Evolutionary conservation across 2,888 invertebrate species (phyloP).

Genomic region (Hermodice carunculata): DNA sequence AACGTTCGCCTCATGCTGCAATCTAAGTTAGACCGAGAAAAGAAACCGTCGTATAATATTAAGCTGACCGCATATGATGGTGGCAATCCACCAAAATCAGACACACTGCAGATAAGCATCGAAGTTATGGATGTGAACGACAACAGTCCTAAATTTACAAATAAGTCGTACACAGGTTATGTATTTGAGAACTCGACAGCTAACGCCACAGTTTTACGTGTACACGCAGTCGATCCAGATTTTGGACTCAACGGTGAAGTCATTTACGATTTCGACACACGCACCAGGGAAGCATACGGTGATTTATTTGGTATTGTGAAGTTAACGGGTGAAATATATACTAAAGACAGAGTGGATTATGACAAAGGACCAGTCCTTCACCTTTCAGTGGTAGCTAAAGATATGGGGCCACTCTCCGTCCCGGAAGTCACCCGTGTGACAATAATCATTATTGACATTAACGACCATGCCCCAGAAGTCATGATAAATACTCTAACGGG

Average conservation of each 20-base stretch:
- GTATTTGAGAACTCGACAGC: constrained; percentile 33
- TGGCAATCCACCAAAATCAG: constrained; percentile 69
- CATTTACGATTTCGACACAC: constrained; percentile 35
- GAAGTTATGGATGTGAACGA: constrained; percentile 38
- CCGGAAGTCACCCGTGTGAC: constrained; percentile 40
- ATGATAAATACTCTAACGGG: constrained; percentile 36
- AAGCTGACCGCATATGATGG: constrained; percentile 38
- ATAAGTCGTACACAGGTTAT: constrained; percentile 33
- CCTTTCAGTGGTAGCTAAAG: constrained; percentile 12
- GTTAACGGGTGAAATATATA: constrained; percentile 32
- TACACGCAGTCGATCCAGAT: constrained; percentile 42
- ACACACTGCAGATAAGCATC: constrained; percentile 34
- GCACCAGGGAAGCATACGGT: constrained; percentile 34
- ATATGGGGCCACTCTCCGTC: constrained; percentile 27
- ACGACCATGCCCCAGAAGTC: constrained; percentile 46
- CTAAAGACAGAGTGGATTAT: constrained; percentile 27
- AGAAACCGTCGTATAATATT: constrained; percentile 25
- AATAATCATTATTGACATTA: constrained; percentile 44
- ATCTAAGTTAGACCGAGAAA: constrained; percentile 36
- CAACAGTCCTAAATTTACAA: constrained; percentile 34
- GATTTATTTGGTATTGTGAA: constrained; percentile 32
- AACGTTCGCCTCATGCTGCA: constrained; percentile 13
- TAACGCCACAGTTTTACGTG: constrained; percentile 24
- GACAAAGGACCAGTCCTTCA: constrained; percentile 18
- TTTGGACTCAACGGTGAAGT: constrained; percentile 38